Evolutionary conservation across 2,888 invertebrate genomes (phyloP).

Genomic region (Lamproptera curius): DNA sequence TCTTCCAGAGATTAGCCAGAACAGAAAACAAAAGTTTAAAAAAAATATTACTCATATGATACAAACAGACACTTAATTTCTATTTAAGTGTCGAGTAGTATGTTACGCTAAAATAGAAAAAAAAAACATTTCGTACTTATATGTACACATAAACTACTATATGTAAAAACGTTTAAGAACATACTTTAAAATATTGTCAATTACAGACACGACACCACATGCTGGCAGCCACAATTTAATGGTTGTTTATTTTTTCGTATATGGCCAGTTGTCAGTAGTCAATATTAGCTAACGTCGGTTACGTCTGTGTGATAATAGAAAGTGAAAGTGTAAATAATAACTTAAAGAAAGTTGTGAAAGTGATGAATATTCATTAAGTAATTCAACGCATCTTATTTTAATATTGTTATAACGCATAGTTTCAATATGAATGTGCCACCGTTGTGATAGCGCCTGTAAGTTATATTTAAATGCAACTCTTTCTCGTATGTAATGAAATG

Average conservation of each 20-base stretch:
- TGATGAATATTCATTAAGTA: constrained; percentile 15
- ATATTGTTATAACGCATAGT: neutral
- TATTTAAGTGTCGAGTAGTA: too few relatives aligned
- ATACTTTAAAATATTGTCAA: neutral
- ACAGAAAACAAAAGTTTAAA: too few relatives aligned
- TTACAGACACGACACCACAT: constrained; percentile 4
- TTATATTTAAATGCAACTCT: too few relatives aligned
- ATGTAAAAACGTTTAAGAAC: neutral
- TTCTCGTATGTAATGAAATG: too few relatives aligned
- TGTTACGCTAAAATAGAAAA: neutral
- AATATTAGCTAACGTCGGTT: constrained; percentile 19
- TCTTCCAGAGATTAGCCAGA: too few relatives aligned
- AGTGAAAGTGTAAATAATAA: constrained; percentile 20
- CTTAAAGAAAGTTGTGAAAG: constrained; percentile 21
- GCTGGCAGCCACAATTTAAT: constrained; percentile 6
- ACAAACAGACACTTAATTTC: neutral
- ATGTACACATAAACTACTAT: neutral
- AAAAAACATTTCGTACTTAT: neutral
- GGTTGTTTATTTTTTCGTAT: constrained; percentile 5
- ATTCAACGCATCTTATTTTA: constrained; percentile 6
- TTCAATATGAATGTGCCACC: too few relatives aligned
- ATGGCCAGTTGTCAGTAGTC: constrained; percentile 7
- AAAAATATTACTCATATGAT: too few relatives aligned
- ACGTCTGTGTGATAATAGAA: constrained; percentile 18
- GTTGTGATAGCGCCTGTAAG: too few relatives aligned